Base-by-base conservation (phyloP, 2,113 vertebrate species). In the Etheostoma spectabile region DNA sequence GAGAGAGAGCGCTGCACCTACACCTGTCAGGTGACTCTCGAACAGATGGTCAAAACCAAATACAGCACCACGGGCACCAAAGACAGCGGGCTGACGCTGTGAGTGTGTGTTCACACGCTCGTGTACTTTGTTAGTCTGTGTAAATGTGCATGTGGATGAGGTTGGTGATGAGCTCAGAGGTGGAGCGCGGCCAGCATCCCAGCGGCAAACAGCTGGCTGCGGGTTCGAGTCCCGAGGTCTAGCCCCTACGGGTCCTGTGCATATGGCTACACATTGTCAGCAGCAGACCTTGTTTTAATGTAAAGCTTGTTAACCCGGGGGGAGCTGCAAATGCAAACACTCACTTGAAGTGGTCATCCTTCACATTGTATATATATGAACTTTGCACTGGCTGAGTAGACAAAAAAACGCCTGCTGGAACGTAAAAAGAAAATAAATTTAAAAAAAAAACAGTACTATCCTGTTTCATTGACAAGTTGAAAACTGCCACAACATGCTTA, bases 31-130 rank as follows among this genome's bases (percentile, higher is more conserved):
- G 91, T 92, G 91, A 92, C 86, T 86, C 81, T 63, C 0, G 68
- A 93, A 71, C 91, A 93, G 93, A 93, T 93, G 91, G 93, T 79
- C 76, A 8, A 77, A 85, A 87, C 89, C 90, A 91, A 93, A 93
- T 70, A 89, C 90, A 88, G 87, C 87, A 68, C 91, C 56, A 16
- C 70, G 8, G 75, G 87, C 74, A 13, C 59, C 73, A 0, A 61
- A 84, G 81, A 65, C 85, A 84, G 88, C 63, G 30, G 79, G 77
- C 74, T 52, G 78, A 76, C 55, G 56, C 82, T 33, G 83, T 33
- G 64, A 49, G 78, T 77, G 90, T 88, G 85, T 75, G 86, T 55
- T 66, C 42, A 4, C 24, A 12, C 19, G 74, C 48, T 15, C 0
- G 68, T 77, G 80, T 68, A 45, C 80, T 49, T 61, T 27, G 71